Evolutionary conservation across 2,888 invertebrate genomes (phyloP), one percentile per base, ranked within the genome.

Genomic region (Clistopyga incitator): DNA sequence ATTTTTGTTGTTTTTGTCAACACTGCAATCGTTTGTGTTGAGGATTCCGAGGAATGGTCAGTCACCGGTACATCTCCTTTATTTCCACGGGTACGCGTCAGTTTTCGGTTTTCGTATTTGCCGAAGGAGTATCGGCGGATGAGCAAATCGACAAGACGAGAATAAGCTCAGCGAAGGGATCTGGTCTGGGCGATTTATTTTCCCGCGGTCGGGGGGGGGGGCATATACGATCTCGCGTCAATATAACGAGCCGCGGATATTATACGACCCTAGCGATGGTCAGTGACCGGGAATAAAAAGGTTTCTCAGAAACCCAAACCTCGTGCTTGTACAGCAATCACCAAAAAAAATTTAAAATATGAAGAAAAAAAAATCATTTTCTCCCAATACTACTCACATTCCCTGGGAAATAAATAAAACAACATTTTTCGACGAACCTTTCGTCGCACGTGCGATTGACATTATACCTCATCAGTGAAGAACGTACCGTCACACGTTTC

Each of bases 271-370:
- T 29, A 61, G 74, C 29, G 61, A 34, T 70, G 75, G 80, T 81
- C 80, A 70, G 61, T 76, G 75, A 76, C 75, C 80, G 47, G 52
- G 50, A 54, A 75, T 61, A 72, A 78, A 65, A 71, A 65, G 11
- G 34, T 42, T 78, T 72, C 72, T 71, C 34, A 29, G 65, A 72
- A 79, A 47, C 65, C 18, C 47, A 65, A 65, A 72, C 72, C 50
- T 72, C 29, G 42, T 13, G 38, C 6, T 11, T 23, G 20, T 15
- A 13, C 29, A n/a, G 8, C 29, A 29, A 3, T 29, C 29, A 4
- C 29, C 29, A 29, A 2, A 29, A 29, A 29, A 2, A 3, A 29
- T 29, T 29, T 29, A 29, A 29, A 29, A 29, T 3, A 29, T 29
- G n/a, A n/a, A n/a, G n/a, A n/a, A n/a, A n/a, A n/a, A n/a, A n/a